A percentile compares a stretch with the other conserved stretches of the same genome.
Evolutionary conservation across 2,113 vertebrate genomes (phyloP).

Genomic region (Brachyhypopomus occidentalis): DNA sequence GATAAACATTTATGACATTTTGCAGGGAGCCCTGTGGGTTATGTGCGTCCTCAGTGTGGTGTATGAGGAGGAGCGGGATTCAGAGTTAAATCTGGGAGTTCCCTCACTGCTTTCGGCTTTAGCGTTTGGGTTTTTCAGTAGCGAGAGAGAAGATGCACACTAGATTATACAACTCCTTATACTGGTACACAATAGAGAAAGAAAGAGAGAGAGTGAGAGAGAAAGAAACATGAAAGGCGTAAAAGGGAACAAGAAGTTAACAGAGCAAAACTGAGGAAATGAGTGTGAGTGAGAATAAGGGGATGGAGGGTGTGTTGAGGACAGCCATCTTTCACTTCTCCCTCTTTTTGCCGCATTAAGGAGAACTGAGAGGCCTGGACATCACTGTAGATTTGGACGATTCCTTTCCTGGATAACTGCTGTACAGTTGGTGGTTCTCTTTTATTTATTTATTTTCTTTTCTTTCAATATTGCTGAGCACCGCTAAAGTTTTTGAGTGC

Average conservation of each 20-base stretch:
- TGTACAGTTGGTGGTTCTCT: conserved; percentile 17
- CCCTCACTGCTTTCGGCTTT: not conserved
- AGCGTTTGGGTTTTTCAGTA: conserved; percentile 6
- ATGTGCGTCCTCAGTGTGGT: conserved; percentile 60
- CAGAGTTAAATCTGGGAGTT: conserved; percentile 41
- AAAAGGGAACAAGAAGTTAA: not conserved
- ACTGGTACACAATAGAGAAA: not conserved
- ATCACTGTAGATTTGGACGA: conserved; percentile 49
- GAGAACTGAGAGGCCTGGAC: conserved; percentile 21
- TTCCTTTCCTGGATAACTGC: conserved; percentile 25
- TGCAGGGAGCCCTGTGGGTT: conserved; percentile 6
- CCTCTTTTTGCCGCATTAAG: not conserved
- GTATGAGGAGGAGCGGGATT: conserved; percentile 58
- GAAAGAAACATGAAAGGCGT: not conserved
- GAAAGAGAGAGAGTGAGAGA: not conserved
- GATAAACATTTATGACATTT: no score
- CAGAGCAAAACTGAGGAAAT: not conserved
- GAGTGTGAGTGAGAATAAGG: not conserved
- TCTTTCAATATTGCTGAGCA: conserved; percentile 24
- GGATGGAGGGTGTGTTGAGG: not conserved
- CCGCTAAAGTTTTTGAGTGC: no score
- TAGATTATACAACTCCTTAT: not conserved
- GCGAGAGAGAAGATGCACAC: conserved; percentile 5
- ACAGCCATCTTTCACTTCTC: not conserved
- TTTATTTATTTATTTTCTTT: no score